Evolutionary conservation across 2,797 vertebrate genomes (phyloP), one percentile per base, ranked within the genome.

Genomic region (Pitangus sulphuratus): DNA sequence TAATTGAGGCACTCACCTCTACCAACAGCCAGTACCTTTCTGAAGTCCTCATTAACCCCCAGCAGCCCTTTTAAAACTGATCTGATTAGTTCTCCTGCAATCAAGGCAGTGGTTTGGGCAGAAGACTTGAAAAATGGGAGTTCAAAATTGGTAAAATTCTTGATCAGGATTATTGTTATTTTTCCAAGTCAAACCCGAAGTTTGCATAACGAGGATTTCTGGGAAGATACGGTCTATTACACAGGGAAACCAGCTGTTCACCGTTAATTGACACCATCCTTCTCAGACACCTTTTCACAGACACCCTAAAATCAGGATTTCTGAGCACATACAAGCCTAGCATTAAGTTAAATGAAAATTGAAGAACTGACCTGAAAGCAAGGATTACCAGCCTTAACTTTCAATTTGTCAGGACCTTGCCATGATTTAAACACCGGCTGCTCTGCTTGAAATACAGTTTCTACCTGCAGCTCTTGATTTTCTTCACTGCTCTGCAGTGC

Each of bases 331-430:
- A 64, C 48, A 26, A 82, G 53, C 56, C 64, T 50, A 35, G 45
- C 54, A 84, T 88, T 93, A 88, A 95, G 83, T 37, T 77, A 90
- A 91, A 95, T 80, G 90, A 91, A 94, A 96, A 89, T 11, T 76
- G 93, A 96, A 86, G 84, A 78, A 91, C 72, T 91, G 93, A 86
- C 85, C 93, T 69, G 74, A 94, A 88, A 96, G 83, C 30, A 66
- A 77, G 93, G 80, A 91, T 93, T 89, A 88, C 80, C 77, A 93
- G 11, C 89, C 82, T 97, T 93, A 94, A 84, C 87, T 82, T 93
- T 66, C 94, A 88, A 88, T 95, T 90, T 90, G 62, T 91, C 26
- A 10, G 74, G 75, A 57, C 75, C 42, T 91, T 76, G 51, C 54
- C 77, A 45, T 84, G 74, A 79, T 84, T 91, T 69, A 93, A 95